These are phyloP conservation scores for Galerucella pusilla DNA, from an alignment of 2,888 invertebrate genomes.

Conservation along the genomic window DNA sequence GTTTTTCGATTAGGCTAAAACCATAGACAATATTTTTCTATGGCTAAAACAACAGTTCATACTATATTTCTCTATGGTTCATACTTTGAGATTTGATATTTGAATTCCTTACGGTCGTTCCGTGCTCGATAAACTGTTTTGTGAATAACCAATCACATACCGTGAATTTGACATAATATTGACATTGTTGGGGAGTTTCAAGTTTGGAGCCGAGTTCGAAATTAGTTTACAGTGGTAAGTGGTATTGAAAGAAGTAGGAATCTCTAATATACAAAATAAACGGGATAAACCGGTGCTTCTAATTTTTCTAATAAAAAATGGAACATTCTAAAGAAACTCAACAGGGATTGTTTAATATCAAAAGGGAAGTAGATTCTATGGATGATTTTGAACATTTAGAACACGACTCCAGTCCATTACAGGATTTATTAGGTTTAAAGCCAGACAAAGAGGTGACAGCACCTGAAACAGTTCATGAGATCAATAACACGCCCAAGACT, in stretches of 20 bases:
- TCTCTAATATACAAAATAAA: constrained; percentile 17
- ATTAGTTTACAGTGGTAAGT: constrained; percentile 30
- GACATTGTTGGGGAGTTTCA: constrained; percentile 32
- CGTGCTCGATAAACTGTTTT: neutral
- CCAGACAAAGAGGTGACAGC: constrained; percentile 49
- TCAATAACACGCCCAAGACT: constrained; percentile 64
- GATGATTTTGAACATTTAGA: constrained; percentile 82
- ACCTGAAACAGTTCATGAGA: constrained; percentile 55
- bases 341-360: constrained; percentile 41
- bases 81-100: too few species aligned
- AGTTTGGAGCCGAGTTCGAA: constrained; percentile 34
- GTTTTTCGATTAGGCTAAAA: too few species aligned
- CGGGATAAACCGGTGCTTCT: constrained; percentile 9
- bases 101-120: too few species aligned
- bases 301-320: constrained; percentile 31
- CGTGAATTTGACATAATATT: constrained; percentile 19
- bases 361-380: constrained; percentile 75
- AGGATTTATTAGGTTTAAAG: constrained; percentile 60
- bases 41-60: too few species aligned
- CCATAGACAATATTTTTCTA: too few species aligned
- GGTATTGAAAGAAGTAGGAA: constrained; percentile 23
- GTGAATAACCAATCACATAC: constrained; percentile 21
- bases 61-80: too few species aligned
- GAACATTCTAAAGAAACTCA: constrained; percentile 42
- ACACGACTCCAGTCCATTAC: constrained; percentile 68